phyloP scores from a whole-genome alignment of 2,113 vertebrate genomes.

The Scomber colias region DNA sequence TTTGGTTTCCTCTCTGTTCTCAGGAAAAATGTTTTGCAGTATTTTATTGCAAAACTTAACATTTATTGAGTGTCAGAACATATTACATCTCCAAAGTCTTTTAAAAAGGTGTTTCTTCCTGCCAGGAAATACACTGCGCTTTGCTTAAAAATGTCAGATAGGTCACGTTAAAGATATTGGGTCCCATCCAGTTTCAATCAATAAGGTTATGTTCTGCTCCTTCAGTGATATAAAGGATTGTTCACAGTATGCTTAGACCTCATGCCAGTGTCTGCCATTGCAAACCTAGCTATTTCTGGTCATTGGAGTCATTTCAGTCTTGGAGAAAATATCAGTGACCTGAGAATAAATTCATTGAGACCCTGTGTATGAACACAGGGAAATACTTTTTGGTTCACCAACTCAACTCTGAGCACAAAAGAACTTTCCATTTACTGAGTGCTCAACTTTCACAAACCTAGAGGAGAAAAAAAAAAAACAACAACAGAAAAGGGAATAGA shows the following conservation, averaged over 20 bases:
- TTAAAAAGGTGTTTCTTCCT: too few species aligned
- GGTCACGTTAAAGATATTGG: too few species aligned
- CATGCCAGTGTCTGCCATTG: background rate
- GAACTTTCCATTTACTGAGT: slow-evolving; percentile 25
- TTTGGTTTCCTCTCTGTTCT: too few species aligned
- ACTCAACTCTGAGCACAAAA: slow-evolving; percentile 17
- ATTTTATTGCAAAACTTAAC: too few species aligned
- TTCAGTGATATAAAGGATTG: background rate
- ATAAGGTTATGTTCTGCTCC: background rate
- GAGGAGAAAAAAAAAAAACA: background rate
- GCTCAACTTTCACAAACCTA: background rate
- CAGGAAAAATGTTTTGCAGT: too few species aligned
- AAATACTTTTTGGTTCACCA: slow-evolving; percentile 17
- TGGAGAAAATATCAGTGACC: slow-evolving; percentile 33
- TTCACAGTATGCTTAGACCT: background rate
- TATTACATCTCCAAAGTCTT: too few species aligned
- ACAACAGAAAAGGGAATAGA: background rate
- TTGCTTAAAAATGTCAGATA: too few species aligned
- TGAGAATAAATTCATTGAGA: slow-evolving; percentile 7
- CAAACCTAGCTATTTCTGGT: slow-evolving; percentile 12
- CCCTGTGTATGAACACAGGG: slow-evolving; percentile 8
- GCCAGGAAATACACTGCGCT: too few species aligned
- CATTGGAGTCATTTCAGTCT: background rate
- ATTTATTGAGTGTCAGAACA: too few species aligned
- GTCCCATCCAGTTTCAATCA: background rate